Base-by-base conservation (phyloP, 30 jellyfish, hydroid and myxozoan genomes). In the Morbakka virulenta region DNA sequence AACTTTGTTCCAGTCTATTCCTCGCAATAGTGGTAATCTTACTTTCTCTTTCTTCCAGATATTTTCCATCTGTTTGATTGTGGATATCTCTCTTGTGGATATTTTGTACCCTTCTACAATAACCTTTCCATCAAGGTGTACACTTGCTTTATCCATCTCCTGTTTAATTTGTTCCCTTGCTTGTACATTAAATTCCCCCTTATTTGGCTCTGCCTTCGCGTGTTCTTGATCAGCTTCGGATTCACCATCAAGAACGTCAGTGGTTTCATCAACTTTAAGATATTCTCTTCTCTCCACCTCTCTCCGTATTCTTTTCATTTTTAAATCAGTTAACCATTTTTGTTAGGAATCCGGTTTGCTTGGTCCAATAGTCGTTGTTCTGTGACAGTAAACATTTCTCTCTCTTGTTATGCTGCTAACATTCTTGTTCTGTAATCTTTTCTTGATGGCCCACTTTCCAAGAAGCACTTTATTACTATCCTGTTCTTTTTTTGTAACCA, bases 11-110 rank as follows among this genome's bases (percentile, higher is more conserved):
- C 57, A 6, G 57, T 17, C 68, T 3, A 12, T 68, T 68, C 80
- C 80, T 26, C 74, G 80, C 80, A 68, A 68, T 68, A 23, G 80
- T 68, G 80, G 72, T 68, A 68, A 68, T 34, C 80, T 9, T 32
- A 68, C 80, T 28, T 68, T 33, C 27, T 25, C 62, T 68, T 68
- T 32, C 28, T 68, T 32, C 23, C 9, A 41, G 57, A 41, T 41
- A 41, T 41, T 6, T 68, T 68, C 74, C 23, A 68, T 68, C 80
- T 28, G 31, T 68, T 68, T 51, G 74, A 68, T 28, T 68, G 35
- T 68, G 4, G 23, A 30, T 13, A 26, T 33, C 80, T 33, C 26
- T 68, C 22, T 28, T 68, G 74, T 32, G 4, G 80, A 68, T 32
- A 68, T 26, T 68, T 68, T 28, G 67, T 51, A 64, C 75, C 75